Conservation (phyloP, 2,113 vertebrate species). For the Oryzias celebensis region DNA sequence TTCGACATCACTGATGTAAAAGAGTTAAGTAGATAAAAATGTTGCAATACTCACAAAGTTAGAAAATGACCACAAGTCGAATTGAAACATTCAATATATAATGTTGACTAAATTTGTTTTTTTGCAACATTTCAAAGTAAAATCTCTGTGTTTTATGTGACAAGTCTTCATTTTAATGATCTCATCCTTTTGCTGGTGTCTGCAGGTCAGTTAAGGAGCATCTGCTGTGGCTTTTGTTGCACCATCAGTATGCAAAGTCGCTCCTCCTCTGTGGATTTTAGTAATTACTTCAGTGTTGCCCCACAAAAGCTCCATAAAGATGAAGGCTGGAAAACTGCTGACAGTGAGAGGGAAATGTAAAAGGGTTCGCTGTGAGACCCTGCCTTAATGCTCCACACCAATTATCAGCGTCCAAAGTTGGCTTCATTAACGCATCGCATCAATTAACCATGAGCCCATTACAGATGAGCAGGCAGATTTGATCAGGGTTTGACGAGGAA, state of each 20-base stretch:
- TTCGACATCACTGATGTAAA: too few species aligned
- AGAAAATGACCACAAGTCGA: too few species aligned
- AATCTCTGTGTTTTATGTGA: too few species aligned
- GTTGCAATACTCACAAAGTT: too few species aligned
- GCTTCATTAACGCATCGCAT: conserved; percentile 29
- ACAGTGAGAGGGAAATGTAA: conserved; percentile 31
- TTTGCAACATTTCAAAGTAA: too few species aligned
- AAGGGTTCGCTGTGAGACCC: conserved; percentile 55
- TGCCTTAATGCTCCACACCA: conserved; percentile 50
- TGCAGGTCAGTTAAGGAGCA: conserved; percentile 13
- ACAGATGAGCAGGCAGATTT: conserved; percentile 24
- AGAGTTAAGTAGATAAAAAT: too few species aligned
- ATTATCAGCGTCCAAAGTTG: conserved; percentile 27
- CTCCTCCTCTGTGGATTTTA: conserved; percentile 20
- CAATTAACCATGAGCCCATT: conserved; percentile 49
- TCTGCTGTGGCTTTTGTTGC: conserved; percentile 12
- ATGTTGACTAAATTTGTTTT: too few species aligned
- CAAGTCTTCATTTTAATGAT: too few species aligned
- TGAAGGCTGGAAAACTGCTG: conserved; percentile 55
- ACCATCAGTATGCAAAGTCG: neutral
- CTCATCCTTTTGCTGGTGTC: neutral
- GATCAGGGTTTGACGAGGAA: conserved; percentile 11
- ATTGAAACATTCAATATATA: too few species aligned
- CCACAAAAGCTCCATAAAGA: conserved; percentile 36
- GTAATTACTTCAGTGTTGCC: conserved; percentile 51